A percentile compares a stretch with the other conserved stretches of the same genome.
These are phyloP conservation scores for Alcedo quadribrachys DNA, from an alignment of 2,797 vertebrate genomes.

Conservation along the genomic window DNA sequence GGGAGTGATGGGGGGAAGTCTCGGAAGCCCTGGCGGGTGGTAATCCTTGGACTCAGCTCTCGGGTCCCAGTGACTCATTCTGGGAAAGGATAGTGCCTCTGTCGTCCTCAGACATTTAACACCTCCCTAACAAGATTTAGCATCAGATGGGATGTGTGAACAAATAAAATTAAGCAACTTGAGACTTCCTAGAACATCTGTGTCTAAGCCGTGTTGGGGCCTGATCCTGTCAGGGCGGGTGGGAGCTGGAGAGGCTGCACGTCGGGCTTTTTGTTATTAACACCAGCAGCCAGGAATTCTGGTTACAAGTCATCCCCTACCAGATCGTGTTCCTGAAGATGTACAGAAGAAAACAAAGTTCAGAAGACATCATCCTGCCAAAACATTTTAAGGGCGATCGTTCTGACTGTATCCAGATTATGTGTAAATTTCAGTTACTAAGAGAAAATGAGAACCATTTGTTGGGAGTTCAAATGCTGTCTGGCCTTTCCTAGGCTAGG, in stretches of 20 bases:
- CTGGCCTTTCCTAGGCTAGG: slow-evolving; percentile 43
- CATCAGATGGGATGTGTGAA: slow-evolving; percentile 46
- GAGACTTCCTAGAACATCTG: slow-evolving; percentile 50
- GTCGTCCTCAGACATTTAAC: slow-evolving; percentile 41
- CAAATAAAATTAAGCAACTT: slow-evolving; percentile 51
- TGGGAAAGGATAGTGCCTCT: slow-evolving; percentile 23
- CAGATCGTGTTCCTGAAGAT: slow-evolving; percentile 44
- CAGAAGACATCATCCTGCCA: slow-evolving; percentile 33
- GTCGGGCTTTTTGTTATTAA: neutral
- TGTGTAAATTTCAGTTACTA: slow-evolving; percentile 46
- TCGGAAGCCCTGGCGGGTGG: slow-evolving; percentile 22
- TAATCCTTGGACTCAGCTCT: slow-evolving; percentile 17
- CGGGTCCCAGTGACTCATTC: neutral
- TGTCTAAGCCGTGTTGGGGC: slow-evolving; percentile 11
- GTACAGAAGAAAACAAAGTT: slow-evolving; percentile 51
- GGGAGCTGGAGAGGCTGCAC: neutral
- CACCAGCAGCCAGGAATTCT: slow-evolving; percentile 11
- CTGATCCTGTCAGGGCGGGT: slow-evolving; percentile 13
- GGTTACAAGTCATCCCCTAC: neutral
- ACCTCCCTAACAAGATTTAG: slow-evolving; percentile 48
- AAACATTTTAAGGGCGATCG: slow-evolving; percentile 38
- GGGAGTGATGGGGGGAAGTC: neutral
- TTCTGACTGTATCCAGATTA: slow-evolving; percentile 45
- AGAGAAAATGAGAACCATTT: slow-evolving; percentile 62
- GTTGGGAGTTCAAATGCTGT: slow-evolving; percentile 60